Conservation (phyloP, 1,140 invertebrate species). For the Drosophila takahashii region DNA sequence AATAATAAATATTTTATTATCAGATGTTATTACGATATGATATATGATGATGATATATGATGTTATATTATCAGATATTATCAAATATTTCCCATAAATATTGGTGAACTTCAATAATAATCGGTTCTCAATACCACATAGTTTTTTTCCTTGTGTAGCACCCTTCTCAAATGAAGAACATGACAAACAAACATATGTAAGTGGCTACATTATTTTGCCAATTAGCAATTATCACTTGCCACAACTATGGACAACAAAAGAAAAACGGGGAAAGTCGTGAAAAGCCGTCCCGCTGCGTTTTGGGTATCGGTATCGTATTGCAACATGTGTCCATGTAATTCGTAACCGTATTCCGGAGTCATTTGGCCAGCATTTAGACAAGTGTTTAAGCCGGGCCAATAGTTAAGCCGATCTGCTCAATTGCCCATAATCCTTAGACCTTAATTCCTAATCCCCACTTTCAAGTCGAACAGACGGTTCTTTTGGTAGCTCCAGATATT, state of each 20-base stretch:
- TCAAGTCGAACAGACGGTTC: slow-evolving; percentile 14
- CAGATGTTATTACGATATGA: too few relatives aligned
- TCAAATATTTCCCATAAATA: too few relatives aligned
- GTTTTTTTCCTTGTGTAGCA: background rate
- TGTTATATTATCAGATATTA: too few relatives aligned
- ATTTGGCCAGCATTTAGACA: slow-evolving; percentile 44
- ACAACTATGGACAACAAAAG: slow-evolving; percentile 24
- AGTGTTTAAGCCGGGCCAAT: slow-evolving; percentile 69
- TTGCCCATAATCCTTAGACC: slow-evolving; percentile 59
- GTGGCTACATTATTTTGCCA: slow-evolving; percentile 38
- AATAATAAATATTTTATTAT: too few relatives aligned
- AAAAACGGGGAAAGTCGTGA: slow-evolving; percentile 18
- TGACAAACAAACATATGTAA: slow-evolving; percentile 6
- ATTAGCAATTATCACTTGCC: slow-evolving; percentile 52
- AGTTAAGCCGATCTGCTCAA: slow-evolving; percentile 66
- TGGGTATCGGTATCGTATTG: slow-evolving; percentile 49
- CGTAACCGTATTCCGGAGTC: slow-evolving; percentile 5
- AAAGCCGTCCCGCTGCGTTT: slow-evolving; percentile 61
- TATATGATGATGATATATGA: too few relatives aligned
- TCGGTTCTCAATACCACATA: too few relatives aligned
- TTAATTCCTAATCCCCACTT: slow-evolving; percentile 45
- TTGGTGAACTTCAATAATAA: too few relatives aligned
- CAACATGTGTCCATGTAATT: slow-evolving; percentile 47
- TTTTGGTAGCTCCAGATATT: background rate
- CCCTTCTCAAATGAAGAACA: slow-evolving; percentile 6